Base-by-base conservation (phyloP, 1,140 invertebrate species). In the Hyphantria cunea region DNA sequence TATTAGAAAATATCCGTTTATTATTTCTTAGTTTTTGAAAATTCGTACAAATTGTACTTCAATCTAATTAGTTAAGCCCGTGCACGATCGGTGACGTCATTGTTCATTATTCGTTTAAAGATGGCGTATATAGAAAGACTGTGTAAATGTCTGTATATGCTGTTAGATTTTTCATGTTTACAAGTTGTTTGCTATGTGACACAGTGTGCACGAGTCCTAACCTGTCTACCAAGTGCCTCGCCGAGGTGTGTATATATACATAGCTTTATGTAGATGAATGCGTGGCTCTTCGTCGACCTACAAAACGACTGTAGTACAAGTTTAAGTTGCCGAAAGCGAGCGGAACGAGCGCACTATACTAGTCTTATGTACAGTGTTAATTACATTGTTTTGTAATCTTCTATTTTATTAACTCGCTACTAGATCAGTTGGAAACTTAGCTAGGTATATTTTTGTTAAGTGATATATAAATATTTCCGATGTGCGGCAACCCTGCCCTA, bases 401-500 rank as follows among this genome's bases (percentile, higher is more conserved):
- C 67, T 84, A 80, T 82, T 80, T 80, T 80, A 78, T 80, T 78
- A 69, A 66, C 64, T 72, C 52, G 68, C 59, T 64, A 61, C 62
- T 70, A 52, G 61, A 37, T 41, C 54, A 70, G 71, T 52, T 70
- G 56, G 56, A 75, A 66, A 66, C 68, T 64, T 84, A 84, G 85
- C 74, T 84, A 78, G 77, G 73, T 84, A 85, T 87, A 85, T 84
- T 86, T 80, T 86, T 88, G 82, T 84, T 86, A 80, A 82, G 77
- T 75, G 75, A 83, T 80, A 84, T 60, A 82, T 72, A 81, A 74
- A 59, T 64, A 56, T 33, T 37, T 25, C 17, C 17, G 5, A 17
- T 48, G 33, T 45, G 31, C 10, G 45, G 8, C 45, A 48, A 15
- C 54, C 44, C 33, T 58, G 13, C 17, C 25, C 9, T 13, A 53